Evolutionary conservation across 2,888 invertebrate genomes (phyloP).

Genomic region (Ellobium chinense): DNA sequence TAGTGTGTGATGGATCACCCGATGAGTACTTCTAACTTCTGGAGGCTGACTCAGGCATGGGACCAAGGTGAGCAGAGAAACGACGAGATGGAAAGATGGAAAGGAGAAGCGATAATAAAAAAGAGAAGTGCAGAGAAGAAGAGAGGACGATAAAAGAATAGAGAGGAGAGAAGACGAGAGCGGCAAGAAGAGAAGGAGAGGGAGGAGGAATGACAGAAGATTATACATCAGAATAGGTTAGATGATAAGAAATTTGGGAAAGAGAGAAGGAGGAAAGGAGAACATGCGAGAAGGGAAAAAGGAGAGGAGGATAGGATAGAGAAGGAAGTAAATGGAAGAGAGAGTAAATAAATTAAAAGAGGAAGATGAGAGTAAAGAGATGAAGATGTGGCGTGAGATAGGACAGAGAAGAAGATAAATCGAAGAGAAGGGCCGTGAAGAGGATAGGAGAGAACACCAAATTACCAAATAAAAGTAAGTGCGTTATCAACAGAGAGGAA

Average conservation of each 20-base stretch:
- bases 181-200: not conserved
- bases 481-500: not conserved
- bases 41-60: too few species aligned
- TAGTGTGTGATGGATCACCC: not conserved
- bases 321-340: not conserved
- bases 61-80: too few species aligned
- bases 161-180: not conserved
- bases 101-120: too few species aligned
- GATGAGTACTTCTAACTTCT: not conserved
- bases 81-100: too few species aligned
- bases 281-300: not conserved
- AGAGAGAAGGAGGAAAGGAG: not conserved
- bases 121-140: too few species aligned
- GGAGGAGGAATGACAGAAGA: not conserved
- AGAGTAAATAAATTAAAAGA: not conserved
- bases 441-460: not conserved
- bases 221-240: not conserved
- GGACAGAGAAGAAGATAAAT: not conserved
- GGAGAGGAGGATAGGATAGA: not conserved
- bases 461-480: not conserved
- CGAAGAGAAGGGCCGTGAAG: too few species aligned
- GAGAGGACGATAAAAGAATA: too few species aligned
- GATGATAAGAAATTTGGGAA: not conserved
- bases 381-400: not conserved
- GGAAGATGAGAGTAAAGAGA: not conserved